Base-by-base conservation (phyloP, 2,888 invertebrate species). In the Rotaria socialis region DNA sequence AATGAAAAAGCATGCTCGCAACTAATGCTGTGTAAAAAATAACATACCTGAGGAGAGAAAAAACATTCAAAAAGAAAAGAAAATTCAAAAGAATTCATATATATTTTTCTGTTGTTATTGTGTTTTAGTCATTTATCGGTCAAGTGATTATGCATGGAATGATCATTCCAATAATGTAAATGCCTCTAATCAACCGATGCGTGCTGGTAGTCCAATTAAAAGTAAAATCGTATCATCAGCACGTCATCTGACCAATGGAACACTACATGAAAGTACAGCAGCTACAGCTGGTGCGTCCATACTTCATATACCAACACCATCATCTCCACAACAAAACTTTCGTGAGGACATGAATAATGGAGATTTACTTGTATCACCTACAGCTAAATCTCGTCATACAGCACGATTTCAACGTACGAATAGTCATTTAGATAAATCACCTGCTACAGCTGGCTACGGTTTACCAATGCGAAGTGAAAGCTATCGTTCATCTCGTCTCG, bases 91-190 rank as follows among this genome's bases (percentile, higher is more conserved):
- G 16, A 52, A 52, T 52, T 16, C 14, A 16, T 16, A 52, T 52
- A 52, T 52, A 22, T 56, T 8, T 19, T 24, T 6, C 4, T 22
- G 24, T 47, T 43, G 43, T 24, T 80, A 10, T 43, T 47, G 0
- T 80, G 6, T 43, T 47, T 47, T 80, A 80, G 75, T 27, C 41
- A 16, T 80, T 24, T 80, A 80, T 80, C 47, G 75, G 10, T 41
- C 75, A 80, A 80, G 24, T 47, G 75, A 80, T 80, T 24, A 19
- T 47, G 22, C 27, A 7, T 80, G 75, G 75, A 80, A 80, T 80
- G 75, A 80, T 22, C 67, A 67, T 35, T 8, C 24, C n/a, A 41
- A 19, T 22, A 41, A 41, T 74, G 0, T 22, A 41, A 80, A 41
- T 43, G 22, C 47, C 6, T 43, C 43, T 47, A 43, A 43, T 80